Conservation (phyloP, 2,113 vertebrate species). For the Heloderma charlesbogerti region DNA sequence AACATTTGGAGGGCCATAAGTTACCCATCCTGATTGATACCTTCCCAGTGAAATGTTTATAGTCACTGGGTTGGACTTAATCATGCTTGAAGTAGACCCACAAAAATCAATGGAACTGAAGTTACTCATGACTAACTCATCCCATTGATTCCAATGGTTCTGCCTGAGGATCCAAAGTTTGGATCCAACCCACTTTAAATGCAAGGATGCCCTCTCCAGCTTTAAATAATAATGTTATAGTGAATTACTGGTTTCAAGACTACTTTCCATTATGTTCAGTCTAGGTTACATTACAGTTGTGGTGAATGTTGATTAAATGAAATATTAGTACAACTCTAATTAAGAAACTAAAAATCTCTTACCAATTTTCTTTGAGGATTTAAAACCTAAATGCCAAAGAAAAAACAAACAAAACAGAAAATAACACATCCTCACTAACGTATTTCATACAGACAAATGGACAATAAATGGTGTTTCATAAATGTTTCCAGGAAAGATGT, state of each 20-base stretch:
- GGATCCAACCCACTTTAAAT: background rate
- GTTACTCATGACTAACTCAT: background rate
- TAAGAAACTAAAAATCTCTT: constrained; percentile 30
- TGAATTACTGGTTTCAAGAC: background rate
- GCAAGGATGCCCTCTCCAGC: background rate
- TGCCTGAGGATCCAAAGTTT: background rate
- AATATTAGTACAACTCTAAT: background rate
- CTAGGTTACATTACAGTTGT: constrained; percentile 3
- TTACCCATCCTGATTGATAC: background rate
- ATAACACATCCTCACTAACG: background rate
- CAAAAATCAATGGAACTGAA: background rate
- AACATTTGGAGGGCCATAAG: too few relatives aligned
- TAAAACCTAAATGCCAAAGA: constrained; percentile 55
- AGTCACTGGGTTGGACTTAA: background rate
- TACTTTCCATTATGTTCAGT: background rate
- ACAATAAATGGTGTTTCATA: background rate
- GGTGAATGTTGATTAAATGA: constrained; percentile 7
- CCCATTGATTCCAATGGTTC: background rate
- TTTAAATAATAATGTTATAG: constrained; percentile 2
- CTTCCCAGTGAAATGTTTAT: background rate
- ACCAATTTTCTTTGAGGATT: constrained; percentile 56
- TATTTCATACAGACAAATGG: background rate
- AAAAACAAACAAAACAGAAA: constrained; percentile 27
- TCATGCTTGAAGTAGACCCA: background rate
- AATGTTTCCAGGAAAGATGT: background rate